Percentiles rank a stretch among this genome's conserved stretches.
Conservation (phyloP, 2,113 vertebrate species). For the Pedetes capensis region DNA sequence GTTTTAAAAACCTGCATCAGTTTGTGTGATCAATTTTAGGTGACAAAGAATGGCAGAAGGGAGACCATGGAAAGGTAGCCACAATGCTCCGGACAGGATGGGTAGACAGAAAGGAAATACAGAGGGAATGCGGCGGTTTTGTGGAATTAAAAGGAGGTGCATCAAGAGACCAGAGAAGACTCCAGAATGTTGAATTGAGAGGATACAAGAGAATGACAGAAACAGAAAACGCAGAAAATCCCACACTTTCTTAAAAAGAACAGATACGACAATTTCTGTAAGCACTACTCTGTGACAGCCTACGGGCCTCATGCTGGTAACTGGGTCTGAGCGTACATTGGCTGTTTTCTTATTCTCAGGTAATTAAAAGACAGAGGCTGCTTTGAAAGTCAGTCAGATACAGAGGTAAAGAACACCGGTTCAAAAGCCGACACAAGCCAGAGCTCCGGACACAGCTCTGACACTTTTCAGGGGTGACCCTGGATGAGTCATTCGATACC, state of each 20-base stretch:
- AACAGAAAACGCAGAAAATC: constrained; percentile 22
- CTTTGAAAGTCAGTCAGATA: background rate
- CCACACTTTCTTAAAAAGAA: constrained; percentile 17
- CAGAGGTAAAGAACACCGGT: background rate
- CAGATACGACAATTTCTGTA: background rate
- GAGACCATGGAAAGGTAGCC: background rate
- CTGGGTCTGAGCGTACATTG: background rate
- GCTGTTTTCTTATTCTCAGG: constrained; percentile 4
- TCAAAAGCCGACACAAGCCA: background rate
- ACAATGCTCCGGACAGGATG: background rate
- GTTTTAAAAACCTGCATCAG: background rate
- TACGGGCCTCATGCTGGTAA: background rate
- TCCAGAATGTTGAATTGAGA: background rate
- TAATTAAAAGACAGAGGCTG: background rate
- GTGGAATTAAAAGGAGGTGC: background rate
- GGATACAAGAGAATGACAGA: constrained; percentile 33
- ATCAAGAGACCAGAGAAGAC: background rate
- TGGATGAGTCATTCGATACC: background rate
- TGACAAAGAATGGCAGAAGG: background rate
- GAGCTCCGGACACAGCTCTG: background rate
- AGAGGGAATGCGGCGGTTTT: background rate
- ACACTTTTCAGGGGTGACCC: background rate
- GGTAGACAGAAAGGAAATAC: background rate
- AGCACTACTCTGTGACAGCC: background rate
- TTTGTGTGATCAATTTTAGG: background rate